Evolutionary conservation across 92 coral and sea anemone species (phyloP).

Genomic region (Parazoanthus atlanticus): DNA sequence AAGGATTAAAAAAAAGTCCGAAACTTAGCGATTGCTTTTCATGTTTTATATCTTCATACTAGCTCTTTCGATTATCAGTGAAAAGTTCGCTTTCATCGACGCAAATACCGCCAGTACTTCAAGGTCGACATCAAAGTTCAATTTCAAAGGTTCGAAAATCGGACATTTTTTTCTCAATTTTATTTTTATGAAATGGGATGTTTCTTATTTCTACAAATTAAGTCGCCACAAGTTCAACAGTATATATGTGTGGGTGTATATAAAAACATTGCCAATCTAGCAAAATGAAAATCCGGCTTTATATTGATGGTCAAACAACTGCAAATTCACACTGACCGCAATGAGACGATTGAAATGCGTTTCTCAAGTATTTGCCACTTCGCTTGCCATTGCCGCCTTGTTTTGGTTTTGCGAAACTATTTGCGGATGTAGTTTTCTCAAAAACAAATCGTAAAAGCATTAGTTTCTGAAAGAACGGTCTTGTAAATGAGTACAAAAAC

Average conservation of each 20-base stretch:
- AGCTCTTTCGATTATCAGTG: not conserved
- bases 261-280: not conserved
- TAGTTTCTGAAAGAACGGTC: not conserved
- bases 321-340: not conserved
- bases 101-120: slow-evolving; percentile 1
- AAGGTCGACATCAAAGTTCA: slow-evolving; percentile 13
- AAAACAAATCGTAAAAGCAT: not conserved
- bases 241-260: not conserved
- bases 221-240: not conserved
- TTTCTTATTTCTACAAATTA: too few species aligned
- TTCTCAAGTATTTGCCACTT: not conserved
- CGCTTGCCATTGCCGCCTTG: not conserved
- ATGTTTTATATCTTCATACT: not conserved
- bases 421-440: not conserved
- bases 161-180: not conserved
- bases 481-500: not conserved
- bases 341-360: not conserved
- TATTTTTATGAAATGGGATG: not conserved
- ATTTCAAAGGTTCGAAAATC: not conserved
- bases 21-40: not conserved
- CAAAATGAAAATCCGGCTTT: not conserved
- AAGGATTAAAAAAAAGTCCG: not conserved
- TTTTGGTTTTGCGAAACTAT: not conserved
- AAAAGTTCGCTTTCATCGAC: not conserved
- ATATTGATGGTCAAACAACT: not conserved